Conservation (phyloP, 2,113 vertebrate genomes). For the Hymenochirus boettgeri region DNA sequence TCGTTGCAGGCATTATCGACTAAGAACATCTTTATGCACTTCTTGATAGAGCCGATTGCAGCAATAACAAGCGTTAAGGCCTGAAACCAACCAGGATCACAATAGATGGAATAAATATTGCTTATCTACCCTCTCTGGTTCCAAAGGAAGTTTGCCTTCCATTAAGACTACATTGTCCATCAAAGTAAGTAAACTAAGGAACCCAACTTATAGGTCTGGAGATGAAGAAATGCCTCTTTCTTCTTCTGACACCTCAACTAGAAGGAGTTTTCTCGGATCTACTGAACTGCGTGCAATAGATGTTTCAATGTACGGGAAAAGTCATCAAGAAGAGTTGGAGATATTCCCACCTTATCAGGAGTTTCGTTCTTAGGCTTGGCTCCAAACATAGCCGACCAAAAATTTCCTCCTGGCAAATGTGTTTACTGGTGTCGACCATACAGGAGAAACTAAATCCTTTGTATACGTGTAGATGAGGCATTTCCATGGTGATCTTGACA, state of each 20-base stretch:
- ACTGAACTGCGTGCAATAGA: background rate
- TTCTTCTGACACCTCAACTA: background rate
- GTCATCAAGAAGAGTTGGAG: constrained; percentile 2
- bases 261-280: too few relatives aligned
- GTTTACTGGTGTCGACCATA: background rate
- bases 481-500: constrained; percentile 74
- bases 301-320: constrained; percentile 16
- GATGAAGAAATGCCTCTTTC: too few relatives aligned
- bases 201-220: too few relatives aligned
- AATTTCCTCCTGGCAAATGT: background rate
- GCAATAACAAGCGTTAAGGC: too few relatives aligned
- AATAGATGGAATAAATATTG: background rate
- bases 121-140: background rate
- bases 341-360: constrained; percentile 1
- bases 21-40: constrained; percentile 46
- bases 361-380: background rate
- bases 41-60: background rate
- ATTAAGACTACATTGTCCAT: too few relatives aligned
- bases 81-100: background rate
- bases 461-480: constrained; percentile 45
- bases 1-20: constrained; percentile 55
- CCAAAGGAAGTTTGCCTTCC: too few relatives aligned
- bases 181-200: too few relatives aligned
- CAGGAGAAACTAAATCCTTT: background rate
- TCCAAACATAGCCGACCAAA: background rate